These are phyloP conservation scores for Perca schrenkii DNA, from an alignment of 2,113 vertebrate genomes.

Conservation along the genomic window DNA sequence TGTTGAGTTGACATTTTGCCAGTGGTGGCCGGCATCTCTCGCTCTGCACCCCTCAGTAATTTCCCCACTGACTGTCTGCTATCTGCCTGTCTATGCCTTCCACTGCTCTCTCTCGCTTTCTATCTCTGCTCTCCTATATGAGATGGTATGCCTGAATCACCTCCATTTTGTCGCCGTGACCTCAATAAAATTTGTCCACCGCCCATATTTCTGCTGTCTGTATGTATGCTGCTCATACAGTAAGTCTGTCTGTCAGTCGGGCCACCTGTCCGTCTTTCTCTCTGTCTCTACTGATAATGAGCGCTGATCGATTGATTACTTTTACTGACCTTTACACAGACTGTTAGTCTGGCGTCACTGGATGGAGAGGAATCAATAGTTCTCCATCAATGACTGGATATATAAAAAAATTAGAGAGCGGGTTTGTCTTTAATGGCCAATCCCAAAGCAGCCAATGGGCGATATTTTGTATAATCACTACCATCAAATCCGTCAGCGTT, in stretches of 20 bases:
- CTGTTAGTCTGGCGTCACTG: slow-evolving; percentile 63
- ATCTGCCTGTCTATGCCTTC: slow-evolving; percentile 58
- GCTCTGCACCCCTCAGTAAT: slow-evolving; percentile 67
- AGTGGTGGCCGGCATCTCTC: slow-evolving; percentile 44
- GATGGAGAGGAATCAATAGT: slow-evolving; percentile 55
- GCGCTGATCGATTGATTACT: slow-evolving; percentile 59
- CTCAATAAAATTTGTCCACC: slow-evolving; percentile 61
- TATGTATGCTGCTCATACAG: slow-evolving; percentile 24
- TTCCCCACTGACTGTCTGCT: slow-evolving; percentile 78
- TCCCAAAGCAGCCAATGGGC: slow-evolving; percentile 3
- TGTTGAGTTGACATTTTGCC: slow-evolving; percentile 77
- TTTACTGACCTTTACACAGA: slow-evolving; percentile 67
- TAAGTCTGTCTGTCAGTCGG: slow-evolving; percentile 7
- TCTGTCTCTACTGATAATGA: slow-evolving; percentile 47
- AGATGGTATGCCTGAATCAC: slow-evolving; percentile 58
- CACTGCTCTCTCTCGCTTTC: slow-evolving; percentile 47
- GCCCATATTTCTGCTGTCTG: slow-evolving; percentile 20
- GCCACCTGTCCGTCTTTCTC: background rate
- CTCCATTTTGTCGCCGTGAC: slow-evolving; percentile 70
- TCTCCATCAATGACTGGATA: slow-evolving; percentile 58
- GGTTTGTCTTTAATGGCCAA: slow-evolving; percentile 27
- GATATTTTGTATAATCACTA: slow-evolving; percentile 11
- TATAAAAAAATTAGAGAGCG: slow-evolving; percentile 31
- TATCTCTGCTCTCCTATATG: slow-evolving; percentile 65
- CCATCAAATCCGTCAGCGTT: slow-evolving; percentile 32